Conservation (phyloP, 1,140 invertebrate genomes). For the Chlorops oryzae region DNA sequence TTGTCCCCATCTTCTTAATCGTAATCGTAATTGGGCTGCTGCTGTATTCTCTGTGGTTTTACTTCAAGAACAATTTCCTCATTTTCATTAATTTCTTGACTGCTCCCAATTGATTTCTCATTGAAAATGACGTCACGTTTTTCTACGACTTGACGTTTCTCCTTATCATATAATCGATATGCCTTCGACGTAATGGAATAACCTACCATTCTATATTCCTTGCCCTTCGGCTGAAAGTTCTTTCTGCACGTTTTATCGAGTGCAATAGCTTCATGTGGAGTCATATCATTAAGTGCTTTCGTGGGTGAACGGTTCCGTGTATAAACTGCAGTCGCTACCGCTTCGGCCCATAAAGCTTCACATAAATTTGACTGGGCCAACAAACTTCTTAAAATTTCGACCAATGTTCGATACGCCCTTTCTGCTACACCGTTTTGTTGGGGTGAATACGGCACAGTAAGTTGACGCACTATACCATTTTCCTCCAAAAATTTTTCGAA, state of each 20-base stretch:
- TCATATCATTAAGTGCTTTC: neutral
- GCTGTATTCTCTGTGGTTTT: neutral
- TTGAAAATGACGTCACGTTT: neutral
- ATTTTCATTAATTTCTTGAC: too few relatives aligned
- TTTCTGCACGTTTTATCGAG: too few relatives aligned
- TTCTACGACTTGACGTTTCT: neutral
- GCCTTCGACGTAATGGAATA: neutral
- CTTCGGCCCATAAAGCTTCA: slow-evolving; percentile 1
- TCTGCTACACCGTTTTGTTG: too few relatives aligned
- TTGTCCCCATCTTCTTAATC: neutral
- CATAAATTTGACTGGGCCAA: too few relatives aligned
- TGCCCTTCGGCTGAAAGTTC: neutral
- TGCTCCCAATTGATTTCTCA: too few relatives aligned
- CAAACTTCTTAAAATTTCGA: too few relatives aligned
- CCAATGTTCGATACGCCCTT: too few relatives aligned
- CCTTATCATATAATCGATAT: neutral
- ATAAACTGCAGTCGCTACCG: neutral
- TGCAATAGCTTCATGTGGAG: slow-evolving; percentile 1
- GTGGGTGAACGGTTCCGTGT: slow-evolving; percentile 1
- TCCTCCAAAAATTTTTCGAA: too few relatives aligned
- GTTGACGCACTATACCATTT: too few relatives aligned
- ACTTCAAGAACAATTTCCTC: neutral
- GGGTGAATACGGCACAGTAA: too few relatives aligned
- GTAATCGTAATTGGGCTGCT: neutral
- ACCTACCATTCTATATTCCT: neutral